These are phyloP conservation scores for Podocnemis expansa DNA, from an alignment of 2,113 vertebrate genomes.

Conservation along the genomic window DNA sequence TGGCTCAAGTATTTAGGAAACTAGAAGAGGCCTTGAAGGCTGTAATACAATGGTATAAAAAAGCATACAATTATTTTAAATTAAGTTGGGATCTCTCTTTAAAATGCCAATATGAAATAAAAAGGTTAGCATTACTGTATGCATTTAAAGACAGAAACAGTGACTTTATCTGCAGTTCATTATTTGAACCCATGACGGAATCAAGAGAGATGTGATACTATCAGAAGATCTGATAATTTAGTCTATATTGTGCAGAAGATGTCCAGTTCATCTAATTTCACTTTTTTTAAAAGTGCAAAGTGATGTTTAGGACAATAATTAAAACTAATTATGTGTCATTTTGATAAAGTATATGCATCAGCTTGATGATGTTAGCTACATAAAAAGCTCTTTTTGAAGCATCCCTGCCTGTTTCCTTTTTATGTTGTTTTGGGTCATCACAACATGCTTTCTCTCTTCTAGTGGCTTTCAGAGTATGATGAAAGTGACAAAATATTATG, in stretches of 20 bases:
- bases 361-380: background rate
- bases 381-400: background rate
- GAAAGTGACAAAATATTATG: background rate
- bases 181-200: background rate
- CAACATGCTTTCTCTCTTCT: rapidly evolving
- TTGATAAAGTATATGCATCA: background rate
- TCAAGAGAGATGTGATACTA: background rate
- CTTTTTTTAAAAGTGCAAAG: constrained; percentile 20
- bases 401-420: background rate
- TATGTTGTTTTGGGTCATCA: background rate
- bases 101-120: background rate
- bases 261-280: constrained; percentile 21
- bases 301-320: constrained; percentile 18
- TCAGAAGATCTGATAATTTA: background rate
- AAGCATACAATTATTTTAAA: background rate
- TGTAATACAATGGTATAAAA: background rate
- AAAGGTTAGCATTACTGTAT: background rate
- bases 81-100: background rate
- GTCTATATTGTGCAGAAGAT: background rate
- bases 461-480: background rate
- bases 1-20: background rate
- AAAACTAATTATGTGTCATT: constrained; percentile 22
- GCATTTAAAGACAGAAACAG: background rate
- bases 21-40: background rate
- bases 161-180: background rate